Evolutionary conservation across 2,797 vertebrate species (phyloP).

Genomic region (Chelidonichthys spinosus): DNA sequence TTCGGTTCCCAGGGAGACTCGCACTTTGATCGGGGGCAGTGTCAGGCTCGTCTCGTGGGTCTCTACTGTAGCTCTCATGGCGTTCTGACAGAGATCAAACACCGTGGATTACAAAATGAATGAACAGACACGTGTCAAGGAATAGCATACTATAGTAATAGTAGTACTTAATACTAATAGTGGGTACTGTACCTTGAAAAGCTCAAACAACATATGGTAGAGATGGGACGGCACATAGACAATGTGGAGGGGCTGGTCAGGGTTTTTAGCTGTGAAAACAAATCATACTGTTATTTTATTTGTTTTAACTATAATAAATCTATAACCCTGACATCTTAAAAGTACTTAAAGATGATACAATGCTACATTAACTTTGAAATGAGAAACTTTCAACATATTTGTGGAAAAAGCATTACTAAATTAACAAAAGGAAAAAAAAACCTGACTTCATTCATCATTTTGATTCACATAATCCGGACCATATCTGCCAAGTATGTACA

Average conservation of each 20-base stretch:
- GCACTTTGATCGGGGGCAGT: constrained; percentile 91
- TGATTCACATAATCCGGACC: background rate
- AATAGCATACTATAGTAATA: too few species aligned
- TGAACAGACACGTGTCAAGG: background rate
- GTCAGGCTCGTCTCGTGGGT: constrained; percentile 88
- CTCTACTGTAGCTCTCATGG: constrained; percentile 98
- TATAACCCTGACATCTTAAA: background rate
- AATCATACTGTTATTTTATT: constrained; percentile 2
- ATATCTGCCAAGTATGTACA: background rate
- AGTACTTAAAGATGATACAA: background rate
- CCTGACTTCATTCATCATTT: background rate
- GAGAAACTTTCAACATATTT: background rate
- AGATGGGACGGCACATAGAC: constrained; percentile 98
- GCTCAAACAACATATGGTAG: constrained; percentile 98
- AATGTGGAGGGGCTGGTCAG: constrained; percentile 88
- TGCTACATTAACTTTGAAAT: background rate
- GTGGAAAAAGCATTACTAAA: background rate
- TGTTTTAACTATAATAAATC: background rate
- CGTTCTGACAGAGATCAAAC: constrained; percentile 86
- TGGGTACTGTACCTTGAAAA: constrained; percentile 94
- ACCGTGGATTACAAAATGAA: background rate
- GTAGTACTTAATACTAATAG: too few species aligned
- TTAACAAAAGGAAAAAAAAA: background rate
- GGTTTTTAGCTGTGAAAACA: constrained; percentile 85
- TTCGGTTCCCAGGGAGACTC: constrained; percentile 93